Evolutionary conservation across 1,140 invertebrate genomes (phyloP).

Genomic region (Grapholita molesta): DNA sequence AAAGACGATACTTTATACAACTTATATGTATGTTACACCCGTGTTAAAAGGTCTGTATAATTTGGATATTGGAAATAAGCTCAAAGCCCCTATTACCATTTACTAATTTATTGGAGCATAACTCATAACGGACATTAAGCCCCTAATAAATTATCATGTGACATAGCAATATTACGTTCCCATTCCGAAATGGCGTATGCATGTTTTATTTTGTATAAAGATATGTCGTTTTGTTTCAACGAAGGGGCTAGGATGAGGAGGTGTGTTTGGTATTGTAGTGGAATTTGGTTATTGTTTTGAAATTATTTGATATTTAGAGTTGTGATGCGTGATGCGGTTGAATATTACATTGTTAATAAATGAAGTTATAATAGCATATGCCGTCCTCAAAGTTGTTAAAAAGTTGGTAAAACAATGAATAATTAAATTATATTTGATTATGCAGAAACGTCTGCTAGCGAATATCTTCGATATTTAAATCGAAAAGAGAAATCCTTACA

Average conservation of each 20-base stretch:
- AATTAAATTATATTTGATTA: too few relatives aligned
- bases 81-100: background rate
- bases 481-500: too few relatives aligned
- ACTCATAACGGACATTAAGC: conserved; percentile 36
- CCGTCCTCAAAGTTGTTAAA: too few relatives aligned
- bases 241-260: background rate
- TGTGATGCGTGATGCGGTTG: background rate
- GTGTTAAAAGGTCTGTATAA: conserved; percentile 1
- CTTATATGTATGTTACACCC: too few relatives aligned
- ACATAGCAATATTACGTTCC: conserved; percentile 34
- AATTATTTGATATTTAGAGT: background rate
- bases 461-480: too few relatives aligned
- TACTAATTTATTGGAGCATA: conserved; percentile 20
- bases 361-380: too few relatives aligned
- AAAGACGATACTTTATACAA: too few relatives aligned
- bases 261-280: conserved; percentile 39
- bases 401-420: too few relatives aligned
- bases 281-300: conserved; percentile 30
- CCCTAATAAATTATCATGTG: conserved; percentile 61
- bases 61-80: conserved; percentile 15
- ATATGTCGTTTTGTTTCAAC: background rate
- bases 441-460: too few relatives aligned
- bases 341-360: too few relatives aligned
- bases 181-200: background rate
- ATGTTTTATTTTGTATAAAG: background rate